A percentile compares a stretch with the other conserved stretches of the same genome.
phyloP scores from a whole-genome alignment of 1,140 invertebrate genomes.

The Solenopsis invicta region DNA sequence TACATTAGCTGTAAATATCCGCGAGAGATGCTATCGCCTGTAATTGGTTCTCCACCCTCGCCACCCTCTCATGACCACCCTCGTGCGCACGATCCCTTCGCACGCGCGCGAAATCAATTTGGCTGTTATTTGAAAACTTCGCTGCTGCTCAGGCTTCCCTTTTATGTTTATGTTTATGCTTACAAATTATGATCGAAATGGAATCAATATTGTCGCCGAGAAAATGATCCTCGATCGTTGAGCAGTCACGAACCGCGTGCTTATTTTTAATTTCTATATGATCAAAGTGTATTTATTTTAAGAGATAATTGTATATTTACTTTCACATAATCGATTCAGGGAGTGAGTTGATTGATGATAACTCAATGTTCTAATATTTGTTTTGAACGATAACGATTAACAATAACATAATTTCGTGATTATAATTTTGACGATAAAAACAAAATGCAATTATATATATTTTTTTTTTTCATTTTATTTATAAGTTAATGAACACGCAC shows the following conservation, averaged over 20 bases:
- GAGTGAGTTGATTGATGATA: neutral
- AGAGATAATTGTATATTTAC: neutral
- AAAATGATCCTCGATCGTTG: neutral
- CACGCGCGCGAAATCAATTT: conserved; percentile 58
- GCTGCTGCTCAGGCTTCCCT: conserved; percentile 14
- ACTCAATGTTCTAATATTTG: neutral
- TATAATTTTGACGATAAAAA: too few species aligned
- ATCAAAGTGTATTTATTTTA: conserved; percentile 2
- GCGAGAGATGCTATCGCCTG: conserved; percentile 60
- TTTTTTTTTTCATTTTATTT: neutral
- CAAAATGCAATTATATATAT: neutral
- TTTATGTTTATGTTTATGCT: conserved; percentile 6
- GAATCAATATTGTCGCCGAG: neutral
- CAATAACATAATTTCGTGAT: neutral
- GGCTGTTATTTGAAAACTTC: conserved; percentile 56
- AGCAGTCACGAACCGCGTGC: neutral
- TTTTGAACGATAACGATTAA: neutral
- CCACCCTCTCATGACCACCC: conserved; percentile 31
- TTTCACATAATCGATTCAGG: neutral
- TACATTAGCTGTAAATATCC: conserved; percentile 63
- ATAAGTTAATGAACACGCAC: neutral
- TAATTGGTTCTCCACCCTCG: conserved; percentile 55
- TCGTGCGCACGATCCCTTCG: conserved; percentile 50
- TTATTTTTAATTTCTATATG: neutral
- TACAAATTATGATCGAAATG: conserved; percentile 31